Conservation (phyloP, 2,797 vertebrate species). For the Hydrolagus colliei region DNA sequence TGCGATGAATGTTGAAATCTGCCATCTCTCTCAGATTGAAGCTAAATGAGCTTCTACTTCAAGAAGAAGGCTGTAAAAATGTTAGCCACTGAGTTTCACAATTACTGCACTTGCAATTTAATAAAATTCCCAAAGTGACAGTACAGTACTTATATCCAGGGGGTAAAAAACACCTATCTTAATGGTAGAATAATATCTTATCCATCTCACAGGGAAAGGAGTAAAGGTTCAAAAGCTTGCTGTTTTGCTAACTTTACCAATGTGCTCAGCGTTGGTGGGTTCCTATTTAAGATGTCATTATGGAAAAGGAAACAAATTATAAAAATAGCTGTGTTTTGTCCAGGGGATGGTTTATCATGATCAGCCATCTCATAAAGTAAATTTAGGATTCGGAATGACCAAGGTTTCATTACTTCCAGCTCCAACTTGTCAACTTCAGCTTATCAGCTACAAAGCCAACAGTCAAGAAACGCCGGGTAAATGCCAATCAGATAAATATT, state of each 20-base stretch:
- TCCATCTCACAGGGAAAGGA: neutral
- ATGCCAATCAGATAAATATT: no score
- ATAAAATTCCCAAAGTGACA: neutral
- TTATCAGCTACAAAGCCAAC: no score
- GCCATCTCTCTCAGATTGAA: neutral
- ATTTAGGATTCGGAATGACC: no score
- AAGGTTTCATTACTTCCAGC: no score
- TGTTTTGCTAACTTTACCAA: neutral
- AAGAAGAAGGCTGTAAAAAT: neutral
- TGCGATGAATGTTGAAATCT: constrained; percentile 8
- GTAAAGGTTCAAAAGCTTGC: neutral
- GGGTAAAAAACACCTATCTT: neutral
- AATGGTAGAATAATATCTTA: neutral
- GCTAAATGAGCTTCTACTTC: neutral
- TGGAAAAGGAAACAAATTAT: neutral
- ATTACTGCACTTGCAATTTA: neutral
- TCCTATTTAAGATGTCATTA: neutral
- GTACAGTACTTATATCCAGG: no score
- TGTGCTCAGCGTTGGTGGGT: neutral
- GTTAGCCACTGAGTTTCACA: neutral
- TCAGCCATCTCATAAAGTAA: no score
- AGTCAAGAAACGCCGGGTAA: no score
- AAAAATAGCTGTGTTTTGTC: no score
- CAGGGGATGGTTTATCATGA: no score
- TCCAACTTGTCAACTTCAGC: no score